phyloP scores from a whole-genome alignment of 2,797 vertebrate genomes.

The Psittacula echo region DNA sequence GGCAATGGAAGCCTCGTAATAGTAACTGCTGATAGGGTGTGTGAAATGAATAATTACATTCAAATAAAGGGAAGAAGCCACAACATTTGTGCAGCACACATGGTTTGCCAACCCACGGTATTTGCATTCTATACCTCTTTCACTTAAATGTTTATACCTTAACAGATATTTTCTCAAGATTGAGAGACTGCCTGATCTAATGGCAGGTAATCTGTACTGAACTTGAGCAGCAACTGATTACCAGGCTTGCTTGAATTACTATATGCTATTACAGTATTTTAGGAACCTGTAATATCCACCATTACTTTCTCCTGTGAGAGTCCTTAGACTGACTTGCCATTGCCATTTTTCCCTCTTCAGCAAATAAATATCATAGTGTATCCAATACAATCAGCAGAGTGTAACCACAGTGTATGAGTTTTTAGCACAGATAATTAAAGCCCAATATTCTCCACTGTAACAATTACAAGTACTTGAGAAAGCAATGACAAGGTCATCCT shows the following conservation, averaged over 20 bases:
- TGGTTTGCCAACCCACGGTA: neutral
- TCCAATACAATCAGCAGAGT: conserved; percentile 82
- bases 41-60: neutral
- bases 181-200: conserved; percentile 50
- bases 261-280: conserved; percentile 73
- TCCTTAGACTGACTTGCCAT: conserved; percentile 63
- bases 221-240: conserved; percentile 46
- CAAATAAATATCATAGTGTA: conserved; percentile 73
- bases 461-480: conserved; percentile 78
- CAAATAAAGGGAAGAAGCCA: neutral
- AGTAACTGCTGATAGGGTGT: neutral
- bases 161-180: conserved; percentile 58
- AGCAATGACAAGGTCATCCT: conserved; percentile 74
- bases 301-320: conserved; percentile 71
- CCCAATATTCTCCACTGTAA: conserved; percentile 76
- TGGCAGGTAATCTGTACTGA: conserved; percentile 55
- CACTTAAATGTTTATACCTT: conserved; percentile 44
- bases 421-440: conserved; percentile 83
- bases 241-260: conserved; percentile 66
- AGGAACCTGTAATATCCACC: conserved; percentile 72
- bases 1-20: neutral
- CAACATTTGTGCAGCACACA: neutral
- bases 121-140: conserved; percentile 42
- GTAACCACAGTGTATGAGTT: conserved; percentile 72
- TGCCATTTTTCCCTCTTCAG: conserved; percentile 69